Percentiles rank a stretch among this genome's conserved stretches.
Conservation (phyloP, 2,797 vertebrate species). For the Manis pentadactyla region DNA sequence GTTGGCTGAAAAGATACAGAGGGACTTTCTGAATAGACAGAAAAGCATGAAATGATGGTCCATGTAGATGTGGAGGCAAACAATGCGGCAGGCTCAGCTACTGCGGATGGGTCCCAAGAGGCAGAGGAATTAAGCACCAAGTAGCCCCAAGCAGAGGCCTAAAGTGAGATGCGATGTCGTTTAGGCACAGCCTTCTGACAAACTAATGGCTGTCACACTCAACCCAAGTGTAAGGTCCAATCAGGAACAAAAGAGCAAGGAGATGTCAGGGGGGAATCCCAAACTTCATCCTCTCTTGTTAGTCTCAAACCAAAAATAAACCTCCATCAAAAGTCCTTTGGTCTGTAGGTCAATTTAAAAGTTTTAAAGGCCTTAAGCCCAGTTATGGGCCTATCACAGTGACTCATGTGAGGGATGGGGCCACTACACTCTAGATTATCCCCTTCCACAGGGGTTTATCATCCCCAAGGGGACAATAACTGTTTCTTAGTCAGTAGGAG, state of each 20-base stretch:
- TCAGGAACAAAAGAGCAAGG: not conserved
- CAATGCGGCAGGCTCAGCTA: not conserved
- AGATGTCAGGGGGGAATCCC: not conserved
- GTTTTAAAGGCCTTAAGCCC: not conserved
- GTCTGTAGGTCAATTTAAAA: not conserved
- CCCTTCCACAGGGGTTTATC: not conserved
- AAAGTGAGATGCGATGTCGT: not conserved
- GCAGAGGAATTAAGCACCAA: not conserved
- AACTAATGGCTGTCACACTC: not conserved
- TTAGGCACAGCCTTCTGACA: not conserved
- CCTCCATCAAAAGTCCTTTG: not conserved
- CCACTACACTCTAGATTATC: not conserved
- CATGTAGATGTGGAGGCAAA: not conserved
- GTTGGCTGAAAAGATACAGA: not conserved
- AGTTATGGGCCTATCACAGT: not conserved
- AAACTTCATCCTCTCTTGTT: not conserved
- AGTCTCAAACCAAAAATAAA: conserved; percentile 27
- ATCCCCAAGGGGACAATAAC: not conserved
- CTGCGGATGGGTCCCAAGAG: not conserved
- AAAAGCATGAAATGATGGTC: not conserved
- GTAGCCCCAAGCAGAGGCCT: not conserved
- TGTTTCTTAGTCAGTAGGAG: fast-evolving
- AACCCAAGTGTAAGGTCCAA: not conserved
- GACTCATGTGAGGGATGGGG: not conserved
- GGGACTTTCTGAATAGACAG: not conserved